These are phyloP conservation scores for crab-eating macaque (Macaca fascicularis) DNA, from an alignment of 2,113 vertebrate species.

Conservation along the genomic window DNA sequence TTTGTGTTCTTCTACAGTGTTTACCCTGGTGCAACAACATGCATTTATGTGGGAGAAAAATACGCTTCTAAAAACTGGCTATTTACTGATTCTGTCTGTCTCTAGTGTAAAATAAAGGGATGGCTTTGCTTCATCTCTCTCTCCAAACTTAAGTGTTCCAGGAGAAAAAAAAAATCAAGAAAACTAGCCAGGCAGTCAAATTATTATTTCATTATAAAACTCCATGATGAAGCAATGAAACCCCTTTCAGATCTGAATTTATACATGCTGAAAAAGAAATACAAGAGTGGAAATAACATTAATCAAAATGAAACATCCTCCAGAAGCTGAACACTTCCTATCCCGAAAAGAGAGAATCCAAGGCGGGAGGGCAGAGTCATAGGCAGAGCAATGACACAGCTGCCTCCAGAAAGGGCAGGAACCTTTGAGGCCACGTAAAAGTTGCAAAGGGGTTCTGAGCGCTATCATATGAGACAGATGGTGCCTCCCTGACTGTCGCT, in stretches of 20 bases:
- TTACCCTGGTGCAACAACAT: background rate
- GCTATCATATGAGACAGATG: background rate
- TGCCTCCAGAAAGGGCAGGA: background rate
- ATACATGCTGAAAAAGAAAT: slow-evolving; percentile 29
- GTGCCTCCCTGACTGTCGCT: background rate
- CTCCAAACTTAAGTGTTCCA: slow-evolving; percentile 40
- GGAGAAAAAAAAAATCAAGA: background rate
- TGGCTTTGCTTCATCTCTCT: background rate
- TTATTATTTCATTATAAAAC: slow-evolving; percentile 60
- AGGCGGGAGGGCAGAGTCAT: rapidly evolving
- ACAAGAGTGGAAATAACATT: slow-evolving; percentile 13
- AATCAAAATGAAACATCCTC: slow-evolving; percentile 26
- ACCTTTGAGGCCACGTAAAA: background rate
- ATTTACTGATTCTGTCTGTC: slow-evolving; percentile 37
- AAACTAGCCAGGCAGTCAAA: slow-evolving; percentile 47
- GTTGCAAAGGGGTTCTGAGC: background rate
- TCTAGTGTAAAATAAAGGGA: slow-evolving; percentile 57
- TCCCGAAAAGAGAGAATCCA: background rate
- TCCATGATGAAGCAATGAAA: slow-evolving; percentile 52
- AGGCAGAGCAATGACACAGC: too few relatives aligned
- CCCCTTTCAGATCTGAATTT: slow-evolving; percentile 27
- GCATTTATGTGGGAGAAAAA: background rate
- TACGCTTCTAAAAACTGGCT: background rate
- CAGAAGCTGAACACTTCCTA: background rate
- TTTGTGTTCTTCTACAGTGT: background rate